Percentiles rank a stretch among this genome's conserved stretches.
phyloP scores from a whole-genome alignment of 2,888 invertebrate genomes.

The Psylliodes chrysocephalus region DNA sequence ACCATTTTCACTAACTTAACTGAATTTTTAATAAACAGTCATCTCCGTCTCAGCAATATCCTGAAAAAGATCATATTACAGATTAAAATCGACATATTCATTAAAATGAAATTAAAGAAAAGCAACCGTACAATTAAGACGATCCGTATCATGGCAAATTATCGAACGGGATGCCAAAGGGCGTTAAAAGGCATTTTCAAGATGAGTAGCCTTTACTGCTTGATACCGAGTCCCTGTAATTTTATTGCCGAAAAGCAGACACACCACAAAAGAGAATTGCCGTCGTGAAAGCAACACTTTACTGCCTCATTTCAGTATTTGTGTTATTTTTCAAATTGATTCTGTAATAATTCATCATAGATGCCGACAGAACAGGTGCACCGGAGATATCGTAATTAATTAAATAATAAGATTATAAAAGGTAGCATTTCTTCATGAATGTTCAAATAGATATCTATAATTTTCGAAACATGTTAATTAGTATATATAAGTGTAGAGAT shows the following conservation, averaged over 20 bases:
- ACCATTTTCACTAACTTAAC: no score
- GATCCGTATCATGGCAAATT: slow-evolving; percentile 49
- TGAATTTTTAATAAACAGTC: background rate
- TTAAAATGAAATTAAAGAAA: slow-evolving; percentile 39
- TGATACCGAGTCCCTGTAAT: slow-evolving; percentile 59
- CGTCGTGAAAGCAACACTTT: slow-evolving; percentile 50
- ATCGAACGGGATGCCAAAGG: slow-evolving; percentile 34
- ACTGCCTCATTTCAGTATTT: slow-evolving; percentile 57
- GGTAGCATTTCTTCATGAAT: no score
- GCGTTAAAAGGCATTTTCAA: slow-evolving; percentile 43
- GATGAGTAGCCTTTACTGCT: slow-evolving; percentile 60
- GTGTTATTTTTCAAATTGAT: slow-evolving; percentile 53
- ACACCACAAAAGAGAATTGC: slow-evolving; percentile 46
- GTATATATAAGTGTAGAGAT: no score
- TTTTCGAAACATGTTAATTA: no score
- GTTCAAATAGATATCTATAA: no score
- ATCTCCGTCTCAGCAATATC: background rate
- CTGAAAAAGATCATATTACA: background rate
- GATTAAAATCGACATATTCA: slow-evolving; percentile 6
- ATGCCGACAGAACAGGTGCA: background rate
- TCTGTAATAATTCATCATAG: background rate
- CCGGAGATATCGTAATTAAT: no score
- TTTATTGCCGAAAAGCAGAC: slow-evolving; percentile 56
- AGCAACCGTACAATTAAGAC: slow-evolving; percentile 45
- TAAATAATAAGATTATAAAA: no score